These are phyloP conservation scores for Gymnothorax javanicus DNA, from an alignment of 2,797 vertebrate species.

Conservation along the genomic window DNA sequence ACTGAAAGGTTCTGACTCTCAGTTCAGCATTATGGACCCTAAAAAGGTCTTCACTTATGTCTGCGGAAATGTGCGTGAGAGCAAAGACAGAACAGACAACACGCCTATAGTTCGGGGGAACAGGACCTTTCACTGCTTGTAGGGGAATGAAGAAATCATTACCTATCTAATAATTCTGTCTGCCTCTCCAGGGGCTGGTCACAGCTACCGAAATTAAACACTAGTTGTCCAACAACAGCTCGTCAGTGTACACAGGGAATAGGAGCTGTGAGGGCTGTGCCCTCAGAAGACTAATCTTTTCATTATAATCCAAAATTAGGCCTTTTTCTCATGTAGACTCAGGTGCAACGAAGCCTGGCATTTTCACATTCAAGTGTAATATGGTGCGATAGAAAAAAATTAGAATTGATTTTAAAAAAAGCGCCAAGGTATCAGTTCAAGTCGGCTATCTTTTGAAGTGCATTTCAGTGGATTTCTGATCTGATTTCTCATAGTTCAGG, in stretches of 20 bases:
- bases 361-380: neutral
- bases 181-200: no score
- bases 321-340: neutral
- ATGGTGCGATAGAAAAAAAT: neutral
- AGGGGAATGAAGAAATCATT: no score
- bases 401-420: neutral
- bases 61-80: no score
- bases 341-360: neutral
- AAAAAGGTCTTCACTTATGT: no score
- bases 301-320: neutral
- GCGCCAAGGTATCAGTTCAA: neutral
- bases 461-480: neutral
- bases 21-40: no score
- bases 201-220: no score
- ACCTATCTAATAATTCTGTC: no score
- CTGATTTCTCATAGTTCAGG: neutral
- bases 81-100: no score
- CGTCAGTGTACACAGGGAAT: neutral
- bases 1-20: no score
- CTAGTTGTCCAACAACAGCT: neutral
- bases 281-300: neutral
- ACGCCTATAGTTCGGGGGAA: no score
- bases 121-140: no score
- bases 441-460: neutral
- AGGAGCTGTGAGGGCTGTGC: neutral